These are phyloP conservation scores for Darevskia mixta DNA, from an alignment of 2,797 vertebrate species.

Conservation along the genomic window DNA sequence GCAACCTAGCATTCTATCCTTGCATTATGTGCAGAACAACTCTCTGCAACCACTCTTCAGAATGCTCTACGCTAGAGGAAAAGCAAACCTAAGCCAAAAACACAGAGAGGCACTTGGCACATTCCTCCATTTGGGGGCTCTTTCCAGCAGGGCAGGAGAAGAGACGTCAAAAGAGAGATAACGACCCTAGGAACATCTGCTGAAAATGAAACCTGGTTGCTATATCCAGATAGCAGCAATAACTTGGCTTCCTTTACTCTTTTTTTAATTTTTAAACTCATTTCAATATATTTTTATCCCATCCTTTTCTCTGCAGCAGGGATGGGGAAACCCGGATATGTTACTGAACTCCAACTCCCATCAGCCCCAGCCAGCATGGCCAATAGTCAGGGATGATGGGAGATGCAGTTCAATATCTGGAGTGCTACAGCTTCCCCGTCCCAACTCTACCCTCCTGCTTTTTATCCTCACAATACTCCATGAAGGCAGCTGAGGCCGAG, in stretches of 20 bases:
- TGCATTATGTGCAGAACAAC: not conserved
- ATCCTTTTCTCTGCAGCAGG: not conserved
- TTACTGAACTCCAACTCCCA: not conserved
- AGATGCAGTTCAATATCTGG: too few species aligned
- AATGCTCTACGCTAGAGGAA: not conserved
- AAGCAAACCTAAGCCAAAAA: not conserved
- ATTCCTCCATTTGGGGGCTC: not conserved
- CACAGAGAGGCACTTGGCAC: too few species aligned
- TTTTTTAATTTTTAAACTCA: not conserved
- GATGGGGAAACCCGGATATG: too few species aligned
- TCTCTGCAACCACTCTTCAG: not conserved
- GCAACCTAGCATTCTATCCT: not conserved
- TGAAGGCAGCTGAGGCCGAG: not conserved
- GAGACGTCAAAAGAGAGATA: not conserved
- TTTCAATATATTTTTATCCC: not conserved
- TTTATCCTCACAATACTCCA: not conserved
- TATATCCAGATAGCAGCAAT: not conserved
- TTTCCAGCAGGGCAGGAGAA: not conserved
- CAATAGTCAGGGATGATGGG: too few species aligned
- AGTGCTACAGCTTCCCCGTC: too few species aligned
- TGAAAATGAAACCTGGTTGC: not conserved
- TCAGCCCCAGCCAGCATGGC: too few species aligned
- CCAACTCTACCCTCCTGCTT: not conserved
- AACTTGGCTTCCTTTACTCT: not conserved
- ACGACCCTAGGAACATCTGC: not conserved